phyloP scores from a whole-genome alignment of 2,888 invertebrate species.

The Diarsia dahlii region DNA sequence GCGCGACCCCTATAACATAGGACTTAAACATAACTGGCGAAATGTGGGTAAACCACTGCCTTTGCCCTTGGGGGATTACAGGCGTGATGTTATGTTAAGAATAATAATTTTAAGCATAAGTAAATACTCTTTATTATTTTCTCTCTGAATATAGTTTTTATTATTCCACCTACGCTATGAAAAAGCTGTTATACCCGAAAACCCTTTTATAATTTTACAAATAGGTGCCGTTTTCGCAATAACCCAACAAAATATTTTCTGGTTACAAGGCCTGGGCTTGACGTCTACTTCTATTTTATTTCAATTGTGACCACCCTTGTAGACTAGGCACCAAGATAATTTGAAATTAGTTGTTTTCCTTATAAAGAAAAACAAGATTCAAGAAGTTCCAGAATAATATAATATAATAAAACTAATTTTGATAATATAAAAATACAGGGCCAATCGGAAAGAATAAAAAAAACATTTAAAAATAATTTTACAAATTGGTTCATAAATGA shows the following conservation, averaged over 20 bases:
- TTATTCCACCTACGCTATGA: not conserved
- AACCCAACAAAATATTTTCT: constrained; percentile 12
- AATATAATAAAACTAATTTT: too few relatives aligned
- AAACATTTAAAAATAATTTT: too few relatives aligned
- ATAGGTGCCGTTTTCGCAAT: constrained; percentile 21
- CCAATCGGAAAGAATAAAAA: too few relatives aligned
- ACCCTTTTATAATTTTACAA: constrained; percentile 39
- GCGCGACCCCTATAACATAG: too few relatives aligned
- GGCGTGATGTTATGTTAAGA: not conserved
- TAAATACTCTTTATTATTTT: not conserved
- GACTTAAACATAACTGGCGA: too few relatives aligned
- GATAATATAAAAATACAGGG: too few relatives aligned
- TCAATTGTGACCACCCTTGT: constrained; percentile 16
- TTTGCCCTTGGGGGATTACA: too few relatives aligned
- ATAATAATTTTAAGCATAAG: not conserved
- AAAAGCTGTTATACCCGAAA: constrained; percentile 24
- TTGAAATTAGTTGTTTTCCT: not conserved
- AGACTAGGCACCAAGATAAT: not conserved
- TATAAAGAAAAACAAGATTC: not conserved
- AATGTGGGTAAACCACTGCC: too few relatives aligned
- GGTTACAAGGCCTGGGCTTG: constrained; percentile 16
- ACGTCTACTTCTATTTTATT: constrained; percentile 25
- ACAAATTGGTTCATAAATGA: too few relatives aligned
- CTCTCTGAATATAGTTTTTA: not conserved
- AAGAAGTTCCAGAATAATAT: not conserved